Evolutionary conservation across 2,888 invertebrate genomes (phyloP).

Genomic region (Trypoxylon attenuatum): DNA sequence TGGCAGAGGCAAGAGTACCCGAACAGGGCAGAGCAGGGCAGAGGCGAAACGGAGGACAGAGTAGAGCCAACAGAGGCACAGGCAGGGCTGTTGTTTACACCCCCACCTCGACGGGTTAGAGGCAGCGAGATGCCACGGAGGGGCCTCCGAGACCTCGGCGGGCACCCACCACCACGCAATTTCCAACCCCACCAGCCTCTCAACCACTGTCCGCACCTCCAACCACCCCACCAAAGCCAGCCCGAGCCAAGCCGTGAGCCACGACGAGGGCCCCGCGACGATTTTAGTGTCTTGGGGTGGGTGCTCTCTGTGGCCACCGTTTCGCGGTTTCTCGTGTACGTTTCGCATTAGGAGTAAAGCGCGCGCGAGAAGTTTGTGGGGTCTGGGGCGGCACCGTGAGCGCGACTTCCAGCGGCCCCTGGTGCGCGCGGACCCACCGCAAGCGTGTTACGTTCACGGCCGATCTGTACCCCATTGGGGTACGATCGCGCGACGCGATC

Average conservation of each 20-base stretch:
- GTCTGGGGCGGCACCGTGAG: conserved; percentile 26
- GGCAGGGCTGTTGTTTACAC: conserved; percentile 71
- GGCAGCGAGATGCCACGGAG: conserved; percentile 71
- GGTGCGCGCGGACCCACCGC: not conserved
- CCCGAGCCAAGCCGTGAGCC: conserved; percentile 70
- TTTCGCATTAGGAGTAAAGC: conserved; percentile 45
- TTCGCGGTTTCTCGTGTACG: conserved; percentile 65
- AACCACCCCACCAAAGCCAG: conserved; percentile 74
- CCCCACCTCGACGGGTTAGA: conserved; percentile 70
- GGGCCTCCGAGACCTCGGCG: conserved; percentile 69
- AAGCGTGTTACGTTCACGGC: conserved; percentile 7
- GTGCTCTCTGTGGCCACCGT: conserved; percentile 70
- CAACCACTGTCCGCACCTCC: conserved; percentile 74
- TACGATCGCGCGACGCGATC: conserved; percentile 2
- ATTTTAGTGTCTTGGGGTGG: conserved; percentile 74
- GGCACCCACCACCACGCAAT: conserved; percentile 74
- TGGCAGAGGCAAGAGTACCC: conserved; percentile 39
- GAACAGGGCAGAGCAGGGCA: conserved; percentile 52
- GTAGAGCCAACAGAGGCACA: conserved; percentile 53
- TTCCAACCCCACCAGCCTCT: conserved; percentile 75
- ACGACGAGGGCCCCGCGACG: conserved; percentile 73
- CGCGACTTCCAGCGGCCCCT: conserved; percentile 1
- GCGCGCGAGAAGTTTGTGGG: conserved; percentile 50
- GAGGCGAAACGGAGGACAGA: conserved; percentile 54
- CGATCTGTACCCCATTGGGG: conserved; percentile 23